Conservation (phyloP, 2,888 invertebrate species). For the Bombylius major region DNA sequence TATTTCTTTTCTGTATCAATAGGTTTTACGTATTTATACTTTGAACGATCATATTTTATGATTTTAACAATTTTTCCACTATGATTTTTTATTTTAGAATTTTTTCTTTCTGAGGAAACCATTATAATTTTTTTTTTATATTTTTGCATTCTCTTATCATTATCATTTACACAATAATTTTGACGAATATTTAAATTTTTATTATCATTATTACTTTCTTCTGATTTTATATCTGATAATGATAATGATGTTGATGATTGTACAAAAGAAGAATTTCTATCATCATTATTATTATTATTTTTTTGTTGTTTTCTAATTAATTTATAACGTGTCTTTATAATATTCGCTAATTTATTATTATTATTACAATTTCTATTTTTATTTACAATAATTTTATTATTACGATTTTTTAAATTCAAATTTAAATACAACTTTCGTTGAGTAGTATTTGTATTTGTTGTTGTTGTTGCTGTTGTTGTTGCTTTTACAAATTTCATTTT, state of each 20-base stretch:
- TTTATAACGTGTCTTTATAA: slow-evolving; percentile 2
- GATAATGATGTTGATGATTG: not conserved
- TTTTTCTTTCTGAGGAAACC: not conserved
- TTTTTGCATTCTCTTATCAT: not conserved
- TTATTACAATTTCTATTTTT: not conserved
- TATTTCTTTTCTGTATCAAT: not conserved
- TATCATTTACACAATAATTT: not conserved
- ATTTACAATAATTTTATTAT: not conserved
- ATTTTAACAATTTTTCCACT: no score
- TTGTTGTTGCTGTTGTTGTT: not conserved
- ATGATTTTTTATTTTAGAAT: not conserved
- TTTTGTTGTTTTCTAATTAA: not conserved
- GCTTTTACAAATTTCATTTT: not conserved
- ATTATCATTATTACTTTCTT: no score
- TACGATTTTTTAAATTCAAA: not conserved
- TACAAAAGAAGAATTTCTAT: not conserved
- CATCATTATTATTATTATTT: not conserved
- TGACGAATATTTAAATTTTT: no score
- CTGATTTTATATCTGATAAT: not conserved
- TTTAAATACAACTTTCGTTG: slow-evolving; percentile 5
- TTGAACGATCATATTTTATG: not conserved
- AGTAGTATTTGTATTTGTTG: slow-evolving; percentile 5
- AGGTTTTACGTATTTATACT: slow-evolving; percentile 3
- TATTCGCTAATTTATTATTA: not conserved
- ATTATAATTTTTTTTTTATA: not conserved